Base-by-base conservation (phyloP, 2,888 invertebrate species). In the Nymphalis urticae region DNA sequence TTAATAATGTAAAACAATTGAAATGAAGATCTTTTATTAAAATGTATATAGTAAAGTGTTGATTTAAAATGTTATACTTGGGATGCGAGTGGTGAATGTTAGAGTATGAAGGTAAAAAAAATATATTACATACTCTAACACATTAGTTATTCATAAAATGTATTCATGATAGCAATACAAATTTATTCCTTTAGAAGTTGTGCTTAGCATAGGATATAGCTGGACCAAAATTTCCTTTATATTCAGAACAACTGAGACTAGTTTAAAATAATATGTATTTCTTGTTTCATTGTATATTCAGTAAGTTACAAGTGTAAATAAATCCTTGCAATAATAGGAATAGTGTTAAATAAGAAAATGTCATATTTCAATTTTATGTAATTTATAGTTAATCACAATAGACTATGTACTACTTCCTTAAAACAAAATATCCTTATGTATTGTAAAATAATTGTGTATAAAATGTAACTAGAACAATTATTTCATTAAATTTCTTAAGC, bases 401-500 rank as follows among this genome's bases (percentile, higher is more conserved):
- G 84, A 82, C 76, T 79, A 42, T 42, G 42, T 56, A 77, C 81
- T 81, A 79, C 76, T 80, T 73, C 70, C 62, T 61, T 68, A 69
- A 86, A 85, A 80, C 82, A 81, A 84, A 85, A 81, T 85, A 84
- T 82, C 81, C 82, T 82, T 83, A 82, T 67, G 68, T 67, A 83
- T 81, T 91, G 90, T 92, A 90, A 86, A 86, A 85, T 86, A 85
- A 87, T 82, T 84, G 75, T 92, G 92, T 92, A 92, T 89, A 92
- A 91, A 87, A 85, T 90, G 87, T 92, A 91, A 90, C 88, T 92
- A 91, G 91, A 89, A 88, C 85, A 86, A 86, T 87, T 84, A 90
- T 89, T 91, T 90, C 89, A 92, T 85, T 91, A 92, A 91, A 92
- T 90, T 91, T 91, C 91, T 82, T 90, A 89, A 90, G 87, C 85